A percentile compares a stretch with the other conserved stretches of the same genome.
These are phyloP conservation scores for Stenchaetothrips biformis DNA, from an alignment of 2,888 invertebrate genomes.

Conservation along the genomic window DNA sequence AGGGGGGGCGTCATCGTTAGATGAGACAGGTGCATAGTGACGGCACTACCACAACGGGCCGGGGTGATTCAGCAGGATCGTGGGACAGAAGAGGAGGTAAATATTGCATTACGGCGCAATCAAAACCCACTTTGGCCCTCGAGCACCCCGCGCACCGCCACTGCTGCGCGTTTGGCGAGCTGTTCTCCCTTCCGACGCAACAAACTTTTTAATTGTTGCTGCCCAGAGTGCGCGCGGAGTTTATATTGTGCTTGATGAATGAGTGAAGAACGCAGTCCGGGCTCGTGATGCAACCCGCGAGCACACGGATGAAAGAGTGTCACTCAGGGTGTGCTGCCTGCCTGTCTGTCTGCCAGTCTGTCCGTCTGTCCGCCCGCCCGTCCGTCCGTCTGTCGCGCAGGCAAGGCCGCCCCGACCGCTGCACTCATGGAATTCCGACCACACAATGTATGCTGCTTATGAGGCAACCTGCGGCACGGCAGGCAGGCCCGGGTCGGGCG, in stretches of 20 bases:
- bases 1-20: neutral
- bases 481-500: neutral
- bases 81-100: too few species aligned
- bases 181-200: too few species aligned
- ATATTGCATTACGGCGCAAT: too few species aligned
- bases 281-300: too few species aligned
- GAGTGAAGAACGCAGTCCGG: too few species aligned
- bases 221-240: too few species aligned
- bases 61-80: neutral
- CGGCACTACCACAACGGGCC: neutral
- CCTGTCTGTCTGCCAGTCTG: neutral
- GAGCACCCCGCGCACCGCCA: too few species aligned
- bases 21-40: neutral
- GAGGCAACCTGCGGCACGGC: slow-evolving; percentile 21
- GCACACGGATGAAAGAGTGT: neutral
- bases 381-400: neutral
- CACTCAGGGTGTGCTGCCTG: slow-evolving; percentile 3
- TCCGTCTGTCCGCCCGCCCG: neutral
- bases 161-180: too few species aligned
- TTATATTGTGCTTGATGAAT: too few species aligned
- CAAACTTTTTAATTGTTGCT: too few species aligned
- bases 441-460: slow-evolving; percentile 25
- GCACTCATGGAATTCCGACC: slow-evolving; percentile 24
- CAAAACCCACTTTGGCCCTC: too few species aligned
- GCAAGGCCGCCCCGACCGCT: neutral